Evolutionary conservation across 1,140 invertebrate genomes (phyloP), one percentile per base, ranked within the genome.

Genomic region (Papilio machaon): DNA sequence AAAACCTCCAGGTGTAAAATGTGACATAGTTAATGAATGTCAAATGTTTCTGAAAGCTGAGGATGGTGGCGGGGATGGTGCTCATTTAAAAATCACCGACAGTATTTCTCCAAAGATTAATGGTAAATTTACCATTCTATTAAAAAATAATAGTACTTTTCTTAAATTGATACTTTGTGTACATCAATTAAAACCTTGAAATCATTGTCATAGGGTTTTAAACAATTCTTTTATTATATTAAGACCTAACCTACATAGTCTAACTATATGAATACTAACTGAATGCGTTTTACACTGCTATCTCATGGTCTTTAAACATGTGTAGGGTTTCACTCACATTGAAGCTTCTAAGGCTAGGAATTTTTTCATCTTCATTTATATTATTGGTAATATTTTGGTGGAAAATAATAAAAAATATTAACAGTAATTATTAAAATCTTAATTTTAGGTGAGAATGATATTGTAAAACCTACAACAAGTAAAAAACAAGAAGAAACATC

Each of bases 11-110:
- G 83, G 84, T 77, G 89, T 89, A 1, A 89, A 89, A 75, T 90
- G 88, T 88, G 91, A 94, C 83, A 88, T 94, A 80, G 88, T 92
- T 0, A 94, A 94, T 89, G 91, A 94, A 84, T 93, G 91, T 82
- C 90, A 93, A 84, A 89, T 92, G 86, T 94, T 93, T 80, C 78
- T 94, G 64, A 92, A 90, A 64, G 91, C 92, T 83, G 92, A 94
- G 82, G 91, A 93, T 80, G 92, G 92, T 38, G 86, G 92, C 78
- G 92, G 92, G 75, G 92, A 30, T 30, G 23, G 93, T 88, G 86
- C 88, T 46, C 85, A 86, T 73, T 80, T 73, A n/a, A 89, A 84
- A 60, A 83, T 87, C 49, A 86, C 82, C 60, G 82, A 82, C 35
- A 78, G 58, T 17, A 78, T 78, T 52, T 35, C 76, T 60, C 8